Percentiles rank a stretch among this genome's conserved stretches.
Evolutionary conservation across 2,888 invertebrate species (phyloP).

Genomic region (Pandemis cinnamomeana): DNA sequence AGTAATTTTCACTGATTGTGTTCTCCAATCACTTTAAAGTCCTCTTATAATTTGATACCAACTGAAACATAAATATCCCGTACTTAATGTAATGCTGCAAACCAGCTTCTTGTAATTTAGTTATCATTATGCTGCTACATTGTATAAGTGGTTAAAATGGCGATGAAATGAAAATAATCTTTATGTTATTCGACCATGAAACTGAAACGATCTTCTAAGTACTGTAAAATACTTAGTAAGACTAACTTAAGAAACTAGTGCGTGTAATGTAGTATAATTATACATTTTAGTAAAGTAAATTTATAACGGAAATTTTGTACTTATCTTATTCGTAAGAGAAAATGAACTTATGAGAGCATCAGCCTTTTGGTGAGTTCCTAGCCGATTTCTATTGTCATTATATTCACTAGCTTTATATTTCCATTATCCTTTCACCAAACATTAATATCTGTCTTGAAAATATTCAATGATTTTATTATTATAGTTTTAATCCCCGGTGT

Average conservation of each 20-base stretch:
- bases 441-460: neutral
- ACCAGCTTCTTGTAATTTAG: too few species aligned
- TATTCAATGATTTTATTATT: too few species aligned
- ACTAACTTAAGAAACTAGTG: neutral
- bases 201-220: neutral
- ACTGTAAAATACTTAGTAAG: neutral
- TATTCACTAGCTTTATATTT: slow-evolving; percentile 32
- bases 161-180: too few species aligned
- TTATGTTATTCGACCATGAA: neutral
- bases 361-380: slow-evolving; percentile 59
- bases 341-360: slow-evolving; percentile 41
- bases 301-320: slow-evolving; percentile 49
- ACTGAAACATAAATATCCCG: too few species aligned
- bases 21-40: too few species aligned
- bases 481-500: neutral
- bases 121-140: too few species aligned
- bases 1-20: too few species aligned
- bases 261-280: slow-evolving; percentile 19
- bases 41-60: too few species aligned
- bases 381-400: slow-evolving; percentile 46
- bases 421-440: neutral
- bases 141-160: too few species aligned
- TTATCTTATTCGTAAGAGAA: slow-evolving; percentile 35
- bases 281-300: slow-evolving; percentile 24
- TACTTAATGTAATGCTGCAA: too few species aligned